phyloP scores from a whole-genome alignment of 2,888 invertebrate genomes.

The Rhagonycha fulva region DNA sequence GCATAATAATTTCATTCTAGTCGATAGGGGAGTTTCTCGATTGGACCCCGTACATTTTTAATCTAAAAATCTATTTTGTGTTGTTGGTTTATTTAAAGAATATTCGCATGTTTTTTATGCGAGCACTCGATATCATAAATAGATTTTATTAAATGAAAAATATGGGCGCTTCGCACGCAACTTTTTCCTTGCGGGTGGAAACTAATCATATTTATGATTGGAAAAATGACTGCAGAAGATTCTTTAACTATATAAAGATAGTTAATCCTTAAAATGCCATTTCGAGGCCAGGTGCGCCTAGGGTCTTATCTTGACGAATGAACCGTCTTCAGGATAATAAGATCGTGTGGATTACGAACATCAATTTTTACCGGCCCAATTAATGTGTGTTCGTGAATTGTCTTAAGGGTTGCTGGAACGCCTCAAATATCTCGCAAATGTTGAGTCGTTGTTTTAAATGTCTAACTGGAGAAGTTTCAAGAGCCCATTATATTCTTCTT shows the following conservation, averaged over 20 bases:
- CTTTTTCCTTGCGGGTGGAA: not conserved
- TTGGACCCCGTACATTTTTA: not conserved
- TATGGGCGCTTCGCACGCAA: not conserved
- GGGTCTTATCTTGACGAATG: slow-evolving; percentile 25
- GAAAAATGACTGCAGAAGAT: not conserved
- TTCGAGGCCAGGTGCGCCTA: slow-evolving; percentile 7
- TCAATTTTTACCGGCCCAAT: slow-evolving; percentile 30
- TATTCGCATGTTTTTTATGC: not conserved
- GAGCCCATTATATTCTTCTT: not conserved
- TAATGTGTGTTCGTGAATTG: slow-evolving; percentile 11
- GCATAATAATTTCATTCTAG: not conserved
- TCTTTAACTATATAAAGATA: not conserved
- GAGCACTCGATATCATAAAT: not conserved
- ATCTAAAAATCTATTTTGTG: not conserved
- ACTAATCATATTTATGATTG: not conserved
- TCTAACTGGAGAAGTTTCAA: not conserved
- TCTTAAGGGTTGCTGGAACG: not conserved
- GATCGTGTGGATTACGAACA: slow-evolving; percentile 28
- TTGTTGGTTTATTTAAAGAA: not conserved
- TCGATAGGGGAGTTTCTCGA: not conserved
- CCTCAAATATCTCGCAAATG: slow-evolving; percentile 11
- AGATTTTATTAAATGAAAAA: not conserved
- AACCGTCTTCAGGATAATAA: slow-evolving; percentile 29
- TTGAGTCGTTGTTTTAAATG: slow-evolving; percentile 10
- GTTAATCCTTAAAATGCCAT: slow-evolving; percentile 15